Conservation (phyloP, 2,888 invertebrate species). For the Leucozona laternaria region DNA sequence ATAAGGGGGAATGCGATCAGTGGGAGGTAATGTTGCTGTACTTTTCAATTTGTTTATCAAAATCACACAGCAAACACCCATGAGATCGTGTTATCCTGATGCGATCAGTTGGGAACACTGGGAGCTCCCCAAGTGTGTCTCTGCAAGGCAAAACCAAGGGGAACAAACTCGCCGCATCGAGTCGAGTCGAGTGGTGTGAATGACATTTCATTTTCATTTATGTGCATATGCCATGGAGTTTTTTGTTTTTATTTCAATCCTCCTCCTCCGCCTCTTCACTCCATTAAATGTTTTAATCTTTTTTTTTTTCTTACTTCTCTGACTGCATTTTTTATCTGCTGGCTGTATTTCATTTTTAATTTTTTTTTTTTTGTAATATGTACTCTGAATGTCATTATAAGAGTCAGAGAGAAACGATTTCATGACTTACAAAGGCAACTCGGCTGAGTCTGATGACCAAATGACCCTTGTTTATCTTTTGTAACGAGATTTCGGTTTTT, state of each 20-base stretch:
- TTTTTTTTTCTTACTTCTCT: constrained; percentile 21
- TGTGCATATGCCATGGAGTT: constrained; percentile 48
- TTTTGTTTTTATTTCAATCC: constrained; percentile 30
- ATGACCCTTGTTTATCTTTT: constrained; percentile 60
- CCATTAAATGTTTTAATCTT: constrained; percentile 62
- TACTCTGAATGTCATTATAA: constrained; percentile 52
- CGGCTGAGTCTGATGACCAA: constrained; percentile 56
- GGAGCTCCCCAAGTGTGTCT: constrained; percentile 51
- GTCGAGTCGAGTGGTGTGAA: constrained; percentile 64
- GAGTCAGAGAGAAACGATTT: constrained; percentile 1
- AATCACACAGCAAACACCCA: constrained; percentile 15
- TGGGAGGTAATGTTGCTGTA: constrained; percentile 15
- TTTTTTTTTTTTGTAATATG: background rate
- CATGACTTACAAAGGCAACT: constrained; percentile 21
- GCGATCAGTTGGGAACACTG: constrained; percentile 76
- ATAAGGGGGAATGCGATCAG: constrained; percentile 10
- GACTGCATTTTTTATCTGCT: constrained; percentile 74
- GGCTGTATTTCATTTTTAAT: constrained; percentile 32
- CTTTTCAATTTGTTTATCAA: constrained; percentile 28
- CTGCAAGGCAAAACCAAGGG: constrained; percentile 46
- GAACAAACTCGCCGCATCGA: constrained; percentile 47
- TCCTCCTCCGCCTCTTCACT: constrained; percentile 57
- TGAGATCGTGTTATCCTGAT: constrained; percentile 19
- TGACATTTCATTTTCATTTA: constrained; percentile 72
- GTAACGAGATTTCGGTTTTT: background rate